Percentiles rank a stretch among this genome's conserved stretches.
Conservation (phyloP, 2,113 vertebrate species). For the Lampris incognitus region DNA sequence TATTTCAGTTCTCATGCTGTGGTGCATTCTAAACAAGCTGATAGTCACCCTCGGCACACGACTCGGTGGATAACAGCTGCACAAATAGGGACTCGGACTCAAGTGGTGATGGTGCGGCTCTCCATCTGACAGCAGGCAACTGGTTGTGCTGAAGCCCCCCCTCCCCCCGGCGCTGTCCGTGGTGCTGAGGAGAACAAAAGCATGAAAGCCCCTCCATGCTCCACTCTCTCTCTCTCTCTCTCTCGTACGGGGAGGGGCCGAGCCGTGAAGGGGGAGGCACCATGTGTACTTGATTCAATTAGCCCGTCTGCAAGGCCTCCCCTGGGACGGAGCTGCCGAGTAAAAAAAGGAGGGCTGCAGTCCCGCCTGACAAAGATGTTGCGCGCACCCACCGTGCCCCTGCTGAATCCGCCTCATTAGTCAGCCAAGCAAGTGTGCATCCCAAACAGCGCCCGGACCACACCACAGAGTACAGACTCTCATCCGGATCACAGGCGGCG, state of each 20-base stretch:
- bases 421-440: constrained; percentile 79
- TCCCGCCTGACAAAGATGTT: constrained; percentile 89
- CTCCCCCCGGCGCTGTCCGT: constrained; percentile 65
- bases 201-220: constrained; percentile 69
- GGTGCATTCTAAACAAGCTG: constrained; percentile 9
- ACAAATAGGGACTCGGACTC: constrained; percentile 9
- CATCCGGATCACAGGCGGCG: not conserved
- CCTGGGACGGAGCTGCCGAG: constrained; percentile 74
- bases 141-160: constrained; percentile 78
- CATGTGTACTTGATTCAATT: constrained; percentile 93
- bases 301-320: constrained; percentile 86
- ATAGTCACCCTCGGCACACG: constrained; percentile 12
- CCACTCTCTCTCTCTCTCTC: not conserved
- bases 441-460: constrained; percentile 52
- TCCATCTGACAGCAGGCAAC: constrained; percentile 68
- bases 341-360: constrained; percentile 61
- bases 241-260: constrained; percentile 61
- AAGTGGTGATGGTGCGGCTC: constrained; percentile 35
- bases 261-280: constrained; percentile 65
- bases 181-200: constrained; percentile 74
- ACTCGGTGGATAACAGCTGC: constrained; percentile 15
- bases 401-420: constrained; percentile 82
- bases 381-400: constrained; percentile 60
- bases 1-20: constrained; percentile 2
- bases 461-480: constrained; percentile 15